These are phyloP conservation scores for Urocitellus parryii DNA, from an alignment of 2,113 vertebrate genomes.

Conservation along the genomic window DNA sequence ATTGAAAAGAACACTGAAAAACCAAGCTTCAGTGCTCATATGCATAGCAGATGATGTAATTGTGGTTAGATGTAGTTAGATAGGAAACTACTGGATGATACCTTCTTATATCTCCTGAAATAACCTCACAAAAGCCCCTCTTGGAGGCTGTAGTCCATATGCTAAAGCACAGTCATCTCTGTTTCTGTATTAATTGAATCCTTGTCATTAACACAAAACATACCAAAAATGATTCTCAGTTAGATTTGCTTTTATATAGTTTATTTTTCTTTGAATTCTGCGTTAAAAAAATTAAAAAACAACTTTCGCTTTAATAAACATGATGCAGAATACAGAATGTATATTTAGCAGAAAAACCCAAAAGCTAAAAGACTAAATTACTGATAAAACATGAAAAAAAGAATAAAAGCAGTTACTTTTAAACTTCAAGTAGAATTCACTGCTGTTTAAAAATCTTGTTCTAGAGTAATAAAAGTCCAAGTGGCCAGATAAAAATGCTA, in stretches of 20 bases:
- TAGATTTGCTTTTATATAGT: background rate
- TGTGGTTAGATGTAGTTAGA: background rate
- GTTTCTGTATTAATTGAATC: background rate
- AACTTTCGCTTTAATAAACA: background rate
- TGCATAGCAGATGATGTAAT: background rate
- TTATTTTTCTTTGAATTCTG: background rate
- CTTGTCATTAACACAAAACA: background rate
- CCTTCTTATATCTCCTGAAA: background rate
- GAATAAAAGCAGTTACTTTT: background rate
- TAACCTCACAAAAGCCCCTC: too few species aligned
- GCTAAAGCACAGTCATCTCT: background rate
- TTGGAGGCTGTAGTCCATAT: background rate
- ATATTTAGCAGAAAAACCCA: background rate
- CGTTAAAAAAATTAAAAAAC: background rate
- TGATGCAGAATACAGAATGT: background rate
- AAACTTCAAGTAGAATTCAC: conserved; percentile 10
- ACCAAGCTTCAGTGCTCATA: background rate
- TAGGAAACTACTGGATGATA: background rate
- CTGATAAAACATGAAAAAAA: background rate
- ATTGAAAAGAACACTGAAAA: background rate
- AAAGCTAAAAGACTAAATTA: background rate
- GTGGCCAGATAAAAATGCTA: conserved; percentile 35
- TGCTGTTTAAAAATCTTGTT: conserved; percentile 43
- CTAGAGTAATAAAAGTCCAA: conserved; percentile 33
- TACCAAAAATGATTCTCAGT: background rate